Conservation (phyloP, 2,113 vertebrate species). For the Synchiropus splendidus region DNA sequence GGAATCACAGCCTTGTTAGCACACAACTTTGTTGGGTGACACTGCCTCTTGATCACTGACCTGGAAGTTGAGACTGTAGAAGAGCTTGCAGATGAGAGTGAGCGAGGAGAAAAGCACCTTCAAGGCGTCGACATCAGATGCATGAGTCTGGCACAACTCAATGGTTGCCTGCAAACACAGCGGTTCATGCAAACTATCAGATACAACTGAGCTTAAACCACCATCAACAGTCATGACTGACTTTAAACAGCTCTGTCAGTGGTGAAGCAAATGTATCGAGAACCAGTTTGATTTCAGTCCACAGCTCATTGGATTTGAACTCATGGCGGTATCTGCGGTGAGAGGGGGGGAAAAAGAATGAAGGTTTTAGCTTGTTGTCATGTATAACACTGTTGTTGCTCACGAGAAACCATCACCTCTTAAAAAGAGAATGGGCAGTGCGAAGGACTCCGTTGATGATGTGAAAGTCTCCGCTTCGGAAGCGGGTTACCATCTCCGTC, state of each 20-base stretch:
- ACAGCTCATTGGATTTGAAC: constrained; percentile 96
- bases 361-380: background rate
- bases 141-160: constrained; percentile 91
- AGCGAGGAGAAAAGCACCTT: constrained; percentile 96
- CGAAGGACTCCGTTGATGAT: constrained; percentile 95
- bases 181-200: background rate
- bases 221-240: constrained; percentile 38
- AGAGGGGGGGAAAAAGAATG: background rate
- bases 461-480: constrained; percentile 94
- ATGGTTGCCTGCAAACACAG: constrained; percentile 81
- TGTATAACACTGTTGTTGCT: background rate
- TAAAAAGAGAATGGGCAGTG: constrained; percentile 94
- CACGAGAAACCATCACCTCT: constrained; percentile 69
- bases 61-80: constrained; percentile 99
- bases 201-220: too few species aligned
- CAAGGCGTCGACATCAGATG: constrained; percentile 83
- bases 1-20: too few species aligned
- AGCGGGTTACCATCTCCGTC: constrained; percentile 95
- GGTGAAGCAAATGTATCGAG: constrained; percentile 92
- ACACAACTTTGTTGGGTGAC: too few species aligned
- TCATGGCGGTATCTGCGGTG: constrained; percentile 87
- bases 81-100: constrained; percentile 91
- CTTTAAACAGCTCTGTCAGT: constrained; percentile 95
- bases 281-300: constrained; percentile 96
- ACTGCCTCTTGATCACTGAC: too few species aligned